Conservation (phyloP, 92 coral and sea anemone genomes). For the Plumapathes pennacea region DNA sequence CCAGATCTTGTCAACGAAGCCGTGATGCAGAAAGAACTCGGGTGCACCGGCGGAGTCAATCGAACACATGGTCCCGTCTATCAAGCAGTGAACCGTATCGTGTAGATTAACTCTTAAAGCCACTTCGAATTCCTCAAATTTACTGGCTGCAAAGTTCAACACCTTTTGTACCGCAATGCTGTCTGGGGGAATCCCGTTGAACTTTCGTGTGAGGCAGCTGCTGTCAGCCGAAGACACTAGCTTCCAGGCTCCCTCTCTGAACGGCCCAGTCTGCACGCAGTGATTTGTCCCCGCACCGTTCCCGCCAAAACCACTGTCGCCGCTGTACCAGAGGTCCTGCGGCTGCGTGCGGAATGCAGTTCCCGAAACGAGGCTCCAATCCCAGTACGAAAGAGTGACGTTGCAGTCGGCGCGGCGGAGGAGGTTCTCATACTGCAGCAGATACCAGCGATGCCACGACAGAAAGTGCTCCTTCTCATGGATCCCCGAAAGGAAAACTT, state of each 20-base stretch:
- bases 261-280: slow-evolving; percentile 88
- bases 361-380: slow-evolving; percentile 60
- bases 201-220: slow-evolving; percentile 61
- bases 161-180: slow-evolving; percentile 47
- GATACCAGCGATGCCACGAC: slow-evolving; percentile 90
- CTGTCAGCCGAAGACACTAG: slow-evolving; percentile 35
- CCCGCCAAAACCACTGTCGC: slow-evolving; percentile 77
- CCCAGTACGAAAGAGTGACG: slow-evolving; percentile 89
- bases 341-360: slow-evolving; percentile 38
- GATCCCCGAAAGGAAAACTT: slow-evolving; percentile 54
- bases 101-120: slow-evolving; percentile 62
- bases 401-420: slow-evolving; percentile 70
- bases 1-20: slow-evolving; percentile 89
- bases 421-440: slow-evolving; percentile 77
- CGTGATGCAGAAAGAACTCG: slow-evolving; percentile 92
- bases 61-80: slow-evolving; percentile 80
- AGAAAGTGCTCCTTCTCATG: slow-evolving; percentile 61
- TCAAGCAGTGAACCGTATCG: slow-evolving; percentile 73
- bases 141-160: slow-evolving; percentile 15
- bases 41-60: slow-evolving; percentile 86
- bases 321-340: slow-evolving; percentile 71
- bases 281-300: slow-evolving; percentile 45
- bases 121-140: slow-evolving; percentile 60
- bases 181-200: slow-evolving; percentile 72
- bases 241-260: slow-evolving; percentile 60